Base-by-base conservation (phyloP, 2,888 invertebrate genomes). In the Melipona beecheii region DNA sequence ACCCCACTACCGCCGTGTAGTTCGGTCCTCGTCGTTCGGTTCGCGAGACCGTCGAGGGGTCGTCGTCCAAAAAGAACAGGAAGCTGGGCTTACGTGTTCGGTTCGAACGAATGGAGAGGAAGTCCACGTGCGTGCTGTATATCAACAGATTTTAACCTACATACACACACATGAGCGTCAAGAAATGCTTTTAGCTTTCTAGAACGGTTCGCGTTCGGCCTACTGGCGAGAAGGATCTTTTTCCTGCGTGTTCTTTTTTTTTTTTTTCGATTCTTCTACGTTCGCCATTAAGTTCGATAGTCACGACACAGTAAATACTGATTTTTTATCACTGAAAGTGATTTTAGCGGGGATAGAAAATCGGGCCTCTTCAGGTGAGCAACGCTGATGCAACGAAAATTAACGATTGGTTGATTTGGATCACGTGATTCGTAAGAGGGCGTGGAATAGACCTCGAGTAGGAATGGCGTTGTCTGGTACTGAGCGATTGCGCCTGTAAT, bases 121-220 rank as follows among this genome's bases (percentile, higher is more conserved):
- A 77, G 83, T 76, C 76, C 88, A 83, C 85, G 83, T 83, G 81
- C 73, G 69, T 50, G 78, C 62, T 75, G 81, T 83, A 79, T 85
- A 87, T 86, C 85, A 87, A 85, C 87, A 83, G 85, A 87, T 85
- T 86, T 87, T 84, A 84, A 84, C 82, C 87, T 80, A 85, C 85
- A 81, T 83, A 83, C 81, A 65, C 78, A 83, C 85, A 79, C 79
- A 83, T 78, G 60, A 65, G 58, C 43, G 64, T 13, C n/a, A 11
- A 75, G 80, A 69, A 81, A 85, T 85, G 83, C 87, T 87, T 87
- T 87, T 83, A 87, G 81, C 70, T 43, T 56, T 68, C 62, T 49
- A 36, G 68, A 75, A 69, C 78, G 74, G 62, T 76, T 78, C 62
- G 60, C 65, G 79, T 75, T 54, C 58, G 76, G 76, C 78, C 56